phyloP scores from a whole-genome alignment of 2,888 invertebrate genomes.

The Drosophila anomalata region DNA sequence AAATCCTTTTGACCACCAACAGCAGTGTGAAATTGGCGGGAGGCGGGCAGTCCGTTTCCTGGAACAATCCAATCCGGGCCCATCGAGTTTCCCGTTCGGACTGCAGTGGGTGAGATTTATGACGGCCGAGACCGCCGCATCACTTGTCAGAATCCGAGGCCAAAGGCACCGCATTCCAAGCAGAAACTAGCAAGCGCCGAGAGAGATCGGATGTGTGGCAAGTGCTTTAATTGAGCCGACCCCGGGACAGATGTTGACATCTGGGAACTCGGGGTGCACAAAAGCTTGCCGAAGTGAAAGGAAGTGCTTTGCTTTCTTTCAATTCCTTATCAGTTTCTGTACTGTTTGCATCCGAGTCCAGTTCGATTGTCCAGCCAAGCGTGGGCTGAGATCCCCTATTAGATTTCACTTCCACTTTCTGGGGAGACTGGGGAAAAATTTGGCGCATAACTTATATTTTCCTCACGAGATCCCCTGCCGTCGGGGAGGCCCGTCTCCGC shows the following conservation, averaged over 20 bases:
- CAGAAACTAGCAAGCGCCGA: background rate
- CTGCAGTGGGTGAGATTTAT: conserved; percentile 68
- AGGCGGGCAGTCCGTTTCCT: conserved; percentile 49
- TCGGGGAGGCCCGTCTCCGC: background rate
- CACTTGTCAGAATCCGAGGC: conserved; percentile 52
- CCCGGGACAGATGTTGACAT: conserved; percentile 35
- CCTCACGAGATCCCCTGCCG: conserved; percentile 13
- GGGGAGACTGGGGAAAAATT: conserved; percentile 40
- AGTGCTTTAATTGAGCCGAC: conserved; percentile 61
- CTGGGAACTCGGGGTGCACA: conserved; percentile 9
- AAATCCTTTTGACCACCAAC: conserved; percentile 65
- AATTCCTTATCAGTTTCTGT: background rate
- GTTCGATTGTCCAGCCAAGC: no score
- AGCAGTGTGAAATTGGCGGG: conserved; percentile 3
- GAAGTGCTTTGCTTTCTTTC: background rate
- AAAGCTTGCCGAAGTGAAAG: conserved; percentile 17
- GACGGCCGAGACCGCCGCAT: conserved; percentile 70
- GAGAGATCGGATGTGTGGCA: conserved; percentile 23
- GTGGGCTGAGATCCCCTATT: no score
- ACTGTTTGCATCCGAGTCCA: no score
- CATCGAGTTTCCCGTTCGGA: conserved; percentile 4
- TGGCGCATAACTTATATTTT: conserved; percentile 69
- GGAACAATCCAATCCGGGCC: conserved; percentile 63
- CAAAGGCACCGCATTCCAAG: conserved; percentile 1
- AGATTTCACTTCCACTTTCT: background rate